Evolutionary conservation across 2,888 invertebrate species (phyloP).

Genomic region (Tuberolachnus salignus): DNA sequence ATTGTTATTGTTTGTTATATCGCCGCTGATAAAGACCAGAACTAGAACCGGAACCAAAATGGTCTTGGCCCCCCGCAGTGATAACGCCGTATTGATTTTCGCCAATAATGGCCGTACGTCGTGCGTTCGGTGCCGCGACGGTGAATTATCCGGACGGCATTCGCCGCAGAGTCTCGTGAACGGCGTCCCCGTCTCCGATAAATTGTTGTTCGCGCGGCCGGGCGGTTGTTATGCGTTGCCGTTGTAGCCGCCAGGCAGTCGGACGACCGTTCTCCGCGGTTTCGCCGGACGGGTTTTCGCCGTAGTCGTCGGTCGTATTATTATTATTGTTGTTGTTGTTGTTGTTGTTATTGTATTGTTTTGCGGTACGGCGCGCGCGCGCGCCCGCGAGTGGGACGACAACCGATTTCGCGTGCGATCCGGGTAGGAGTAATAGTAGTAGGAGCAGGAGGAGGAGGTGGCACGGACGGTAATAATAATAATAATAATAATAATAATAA

Average conservation of each 20-base stretch:
- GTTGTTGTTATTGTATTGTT: too few species aligned
- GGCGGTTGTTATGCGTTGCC: not conserved
- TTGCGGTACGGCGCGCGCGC: too few species aligned
- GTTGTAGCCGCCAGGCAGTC: too few species aligned
- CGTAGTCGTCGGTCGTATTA: too few species aligned
- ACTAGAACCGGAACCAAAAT: not conserved
- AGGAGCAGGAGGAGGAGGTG: not conserved
- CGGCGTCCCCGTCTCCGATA: not conserved
- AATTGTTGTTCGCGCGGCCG: not conserved
- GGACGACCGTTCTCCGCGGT: not conserved
- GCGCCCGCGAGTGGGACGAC: conserved; percentile 9
- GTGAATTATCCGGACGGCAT: not conserved
- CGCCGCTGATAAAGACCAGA: conserved; percentile 15
- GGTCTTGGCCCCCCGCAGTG: conserved; percentile 39
- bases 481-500: conserved; percentile 23
- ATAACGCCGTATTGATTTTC: conserved; percentile 48
- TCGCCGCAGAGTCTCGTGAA: not conserved
- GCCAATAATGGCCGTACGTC: not conserved
- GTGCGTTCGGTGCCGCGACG: not conserved
- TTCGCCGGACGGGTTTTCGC: not conserved
- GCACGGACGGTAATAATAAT: conserved; percentile 26
- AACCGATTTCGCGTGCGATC: not conserved
- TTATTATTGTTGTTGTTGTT: too few species aligned
- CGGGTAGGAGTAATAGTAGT: not conserved
- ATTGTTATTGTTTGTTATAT: conserved; percentile 4